Percentiles rank a stretch among this genome's conserved stretches.
These are phyloP conservation scores for Amaurobius ferox DNA, from an alignment of 2,888 invertebrate species.

Conservation along the genomic window DNA sequence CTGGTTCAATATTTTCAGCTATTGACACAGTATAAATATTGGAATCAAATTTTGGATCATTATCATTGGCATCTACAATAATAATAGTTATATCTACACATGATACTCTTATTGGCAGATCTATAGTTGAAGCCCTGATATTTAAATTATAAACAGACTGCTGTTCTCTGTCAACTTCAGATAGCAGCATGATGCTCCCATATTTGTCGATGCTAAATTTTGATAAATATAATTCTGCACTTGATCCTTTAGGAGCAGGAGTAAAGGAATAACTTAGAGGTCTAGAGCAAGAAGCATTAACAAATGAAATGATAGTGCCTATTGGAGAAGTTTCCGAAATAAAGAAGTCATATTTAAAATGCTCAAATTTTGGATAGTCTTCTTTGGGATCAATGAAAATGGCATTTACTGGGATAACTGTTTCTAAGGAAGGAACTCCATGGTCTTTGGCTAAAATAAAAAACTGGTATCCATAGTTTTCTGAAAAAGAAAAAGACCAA, in stretches of 20 bases:
- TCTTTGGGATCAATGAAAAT: constrained; percentile 85
- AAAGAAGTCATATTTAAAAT: constrained; percentile 86
- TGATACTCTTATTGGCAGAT: constrained; percentile 85
- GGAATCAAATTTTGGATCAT: constrained; percentile 88
- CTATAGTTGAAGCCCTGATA: constrained; percentile 84
- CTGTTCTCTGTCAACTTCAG: constrained; percentile 86
- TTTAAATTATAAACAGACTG: constrained; percentile 85
- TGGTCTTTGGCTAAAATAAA: constrained; percentile 73
- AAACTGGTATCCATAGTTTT: constrained; percentile 80
- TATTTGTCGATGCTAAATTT: constrained; percentile 83
- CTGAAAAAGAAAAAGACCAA: constrained; percentile 80
- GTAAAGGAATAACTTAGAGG: constrained; percentile 59
- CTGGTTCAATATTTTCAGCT: constrained; percentile 90
- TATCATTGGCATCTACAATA: constrained; percentile 93
- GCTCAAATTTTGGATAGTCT: constrained; percentile 85
- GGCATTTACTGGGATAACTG: constrained; percentile 85
- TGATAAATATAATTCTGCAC: constrained; percentile 53
- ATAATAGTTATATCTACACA: constrained; percentile 86
- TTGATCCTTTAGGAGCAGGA: constrained; percentile 66
- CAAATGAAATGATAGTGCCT: constrained; percentile 78
- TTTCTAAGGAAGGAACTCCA: constrained; percentile 61
- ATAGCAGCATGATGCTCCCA: constrained; percentile 86
- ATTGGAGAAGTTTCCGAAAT: constrained; percentile 86
- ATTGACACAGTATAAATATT: constrained; percentile 85
- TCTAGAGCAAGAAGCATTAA: constrained; percentile 61